A percentile compares a stretch with the other conserved stretches of the same genome.
phyloP scores from a whole-genome alignment of 2,888 invertebrate species.

The Adelphocoris suturalis region DNA sequence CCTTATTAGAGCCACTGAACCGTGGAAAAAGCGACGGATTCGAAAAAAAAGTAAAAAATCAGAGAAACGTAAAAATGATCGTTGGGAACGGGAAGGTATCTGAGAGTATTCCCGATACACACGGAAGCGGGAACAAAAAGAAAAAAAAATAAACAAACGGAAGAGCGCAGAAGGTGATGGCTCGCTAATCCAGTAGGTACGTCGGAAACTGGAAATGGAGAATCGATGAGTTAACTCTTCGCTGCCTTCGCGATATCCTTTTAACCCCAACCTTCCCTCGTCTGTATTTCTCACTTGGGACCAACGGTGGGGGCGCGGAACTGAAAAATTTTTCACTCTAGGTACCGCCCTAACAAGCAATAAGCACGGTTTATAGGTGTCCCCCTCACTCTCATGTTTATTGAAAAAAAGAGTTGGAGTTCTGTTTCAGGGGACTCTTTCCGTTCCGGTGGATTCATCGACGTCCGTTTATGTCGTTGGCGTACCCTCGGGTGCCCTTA shows the following conservation, averaged over 20 bases:
- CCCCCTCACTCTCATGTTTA: not conserved
- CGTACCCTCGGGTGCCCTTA: not conserved
- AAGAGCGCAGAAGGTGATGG: conserved; percentile 34
- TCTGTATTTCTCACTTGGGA: not conserved
- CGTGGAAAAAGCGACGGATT: too few species aligned
- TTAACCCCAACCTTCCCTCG: not conserved
- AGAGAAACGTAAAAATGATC: too few species aligned
- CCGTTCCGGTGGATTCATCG: conserved; percentile 8
- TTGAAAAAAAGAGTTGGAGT: not conserved
- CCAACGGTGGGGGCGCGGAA: not conserved
- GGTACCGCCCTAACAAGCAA: not conserved
- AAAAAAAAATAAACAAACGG: not conserved
- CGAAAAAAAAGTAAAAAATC: too few species aligned
- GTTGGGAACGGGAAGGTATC: too few species aligned
- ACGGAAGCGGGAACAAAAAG: conserved; percentile 12
- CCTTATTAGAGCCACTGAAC: too few species aligned
- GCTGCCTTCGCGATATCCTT: conserved; percentile 20
- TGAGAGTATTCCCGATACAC: conserved; percentile 15
- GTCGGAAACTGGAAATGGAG: conserved; percentile 14
- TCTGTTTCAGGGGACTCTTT: not conserved
- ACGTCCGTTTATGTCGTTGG: not conserved
- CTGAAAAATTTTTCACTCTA: not conserved
- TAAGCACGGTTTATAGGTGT: not conserved
- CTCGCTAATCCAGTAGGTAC: conserved; percentile 15
- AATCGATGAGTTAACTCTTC: conserved; percentile 16